Evolutionary conservation across 2,113 vertebrate species (phyloP), one percentile per base, ranked within the genome.

Genomic region (Hyperoodon ampullatus): DNA sequence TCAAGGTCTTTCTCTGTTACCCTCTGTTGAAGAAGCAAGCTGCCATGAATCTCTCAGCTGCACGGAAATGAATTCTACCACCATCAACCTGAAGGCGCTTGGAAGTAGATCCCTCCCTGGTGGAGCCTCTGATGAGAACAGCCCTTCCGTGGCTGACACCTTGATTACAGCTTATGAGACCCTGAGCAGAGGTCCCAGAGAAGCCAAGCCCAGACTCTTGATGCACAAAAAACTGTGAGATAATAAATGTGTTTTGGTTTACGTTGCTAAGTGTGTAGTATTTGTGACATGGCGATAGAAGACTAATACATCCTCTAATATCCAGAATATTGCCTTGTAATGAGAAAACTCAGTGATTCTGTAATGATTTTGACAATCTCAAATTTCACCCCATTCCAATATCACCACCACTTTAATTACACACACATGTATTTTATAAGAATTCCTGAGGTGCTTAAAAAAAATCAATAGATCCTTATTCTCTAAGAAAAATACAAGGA

Each of bases 291-390:
- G 74, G 47, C 18, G 75, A 88, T 4, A 83, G 33, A 83, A 88
- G 75, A 60, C 39, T 19, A 88, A 83, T 13, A 12, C 15, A 14
- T 81, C 12, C 39, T 92, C 33, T 61, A 42, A 83, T 1, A 89
- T 68, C 39, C 42, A 63, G 39, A 88, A 89, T 35, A 88, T 0
- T 39, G 26, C 70, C 70, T 89, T 50, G 8, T 61, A 89, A 83
- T 19, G 44, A 89, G 58, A 74, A 82, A 82, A 70, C 21, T 61
- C 50, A 42, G 61, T 47, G 24, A 75, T 94, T 75, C 74, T 84
- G n/a, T 63, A 60, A 83, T 42, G 50, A 93, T 88, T 75, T 15
- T 93, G 90, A 89, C 60, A 70, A 77, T 89, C 26, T 93, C 44
- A 95, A 93, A 89, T 93, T 77, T 84, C 42, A 89, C 21, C 12